These are phyloP conservation scores for Adelphocoris suturalis DNA, from an alignment of 2,888 invertebrate species.

Conservation along the genomic window DNA sequence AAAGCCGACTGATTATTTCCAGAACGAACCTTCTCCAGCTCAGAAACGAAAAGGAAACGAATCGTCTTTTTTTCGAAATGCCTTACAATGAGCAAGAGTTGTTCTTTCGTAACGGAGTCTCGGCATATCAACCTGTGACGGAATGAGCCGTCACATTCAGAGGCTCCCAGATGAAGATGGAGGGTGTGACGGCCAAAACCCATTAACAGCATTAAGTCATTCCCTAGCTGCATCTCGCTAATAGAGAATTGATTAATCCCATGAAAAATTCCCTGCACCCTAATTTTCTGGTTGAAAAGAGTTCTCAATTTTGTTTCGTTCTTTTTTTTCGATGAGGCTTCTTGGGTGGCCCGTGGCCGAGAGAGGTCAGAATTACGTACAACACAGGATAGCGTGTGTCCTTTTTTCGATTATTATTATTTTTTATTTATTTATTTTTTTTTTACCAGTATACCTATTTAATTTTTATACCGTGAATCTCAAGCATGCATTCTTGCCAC, in stretches of 20 bases:
- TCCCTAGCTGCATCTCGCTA: conserved; percentile 54
- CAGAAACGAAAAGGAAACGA: not conserved
- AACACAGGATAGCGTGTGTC: not conserved
- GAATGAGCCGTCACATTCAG: conserved; percentile 52
- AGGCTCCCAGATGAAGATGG: conserved; percentile 40
- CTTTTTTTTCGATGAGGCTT: not conserved
- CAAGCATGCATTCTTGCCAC: not conserved
- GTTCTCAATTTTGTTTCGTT: conserved; percentile 43
- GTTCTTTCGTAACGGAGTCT: conserved; percentile 45
- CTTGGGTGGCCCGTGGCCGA: conserved; percentile 55
- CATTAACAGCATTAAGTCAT: conserved; percentile 68
- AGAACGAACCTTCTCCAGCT: not conserved
- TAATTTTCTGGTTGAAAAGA: conserved; percentile 69
- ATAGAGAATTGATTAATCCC: conserved; percentile 69
- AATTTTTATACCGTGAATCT: conserved; percentile 7
- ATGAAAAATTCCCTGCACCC: conserved; percentile 52
- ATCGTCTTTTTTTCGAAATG: not conserved
- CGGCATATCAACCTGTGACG: conserved; percentile 35
- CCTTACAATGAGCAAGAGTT: not conserved
- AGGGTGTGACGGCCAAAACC: conserved; percentile 62
- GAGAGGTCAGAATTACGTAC: not conserved
- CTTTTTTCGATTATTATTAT: not conserved
- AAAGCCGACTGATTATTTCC: conserved; percentile 7
- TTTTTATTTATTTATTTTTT: not conserved
- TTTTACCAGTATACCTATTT: not conserved